phyloP scores from a whole-genome alignment of 2,888 invertebrate species.

The Drosophila nr. medialis region DNA sequence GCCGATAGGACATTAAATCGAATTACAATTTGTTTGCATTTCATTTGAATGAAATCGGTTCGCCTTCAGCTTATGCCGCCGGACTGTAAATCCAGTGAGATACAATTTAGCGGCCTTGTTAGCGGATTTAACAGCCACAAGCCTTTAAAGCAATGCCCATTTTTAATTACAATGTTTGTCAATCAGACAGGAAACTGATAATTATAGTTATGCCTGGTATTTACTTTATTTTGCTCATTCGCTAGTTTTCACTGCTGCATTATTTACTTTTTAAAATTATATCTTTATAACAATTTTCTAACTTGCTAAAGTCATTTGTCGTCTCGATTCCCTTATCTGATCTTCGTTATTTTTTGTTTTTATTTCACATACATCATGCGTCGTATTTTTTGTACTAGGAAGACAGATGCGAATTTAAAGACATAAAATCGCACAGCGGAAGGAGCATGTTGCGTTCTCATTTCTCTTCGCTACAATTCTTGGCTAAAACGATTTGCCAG shows the following conservation, averaged over 20 bases:
- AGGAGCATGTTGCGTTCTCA: not conserved
- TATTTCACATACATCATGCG: not conserved
- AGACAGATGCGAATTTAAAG: slow-evolving; percentile 3
- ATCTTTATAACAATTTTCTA: not conserved
- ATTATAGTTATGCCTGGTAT: not conserved
- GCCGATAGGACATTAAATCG: slow-evolving; percentile 20
- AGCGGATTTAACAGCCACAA: slow-evolving; percentile 1
- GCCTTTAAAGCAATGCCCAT: not conserved
- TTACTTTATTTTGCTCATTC: not conserved
- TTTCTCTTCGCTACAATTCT: not conserved
- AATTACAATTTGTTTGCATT: slow-evolving; percentile 53
- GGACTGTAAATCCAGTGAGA: slow-evolving; percentile 1
- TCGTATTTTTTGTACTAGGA: not conserved
- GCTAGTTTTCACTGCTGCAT: not conserved
- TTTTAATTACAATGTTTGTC: not conserved
- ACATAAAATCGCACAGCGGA: slow-evolving; percentile 12
- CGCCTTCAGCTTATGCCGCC: not conserved
- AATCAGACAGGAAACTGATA: not conserved
- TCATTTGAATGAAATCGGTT: slow-evolving; percentile 29
- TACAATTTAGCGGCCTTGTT: slow-evolving; percentile 7
- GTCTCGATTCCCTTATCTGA: not conserved
- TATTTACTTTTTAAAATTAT: not conserved
- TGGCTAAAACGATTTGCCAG: slow-evolving; percentile 17
- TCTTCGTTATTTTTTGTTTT: not conserved
- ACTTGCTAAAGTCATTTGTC: not conserved